Evolutionary conservation across 2,797 vertebrate species (phyloP).

Genomic region (Anisognathus igniventris): DNA sequence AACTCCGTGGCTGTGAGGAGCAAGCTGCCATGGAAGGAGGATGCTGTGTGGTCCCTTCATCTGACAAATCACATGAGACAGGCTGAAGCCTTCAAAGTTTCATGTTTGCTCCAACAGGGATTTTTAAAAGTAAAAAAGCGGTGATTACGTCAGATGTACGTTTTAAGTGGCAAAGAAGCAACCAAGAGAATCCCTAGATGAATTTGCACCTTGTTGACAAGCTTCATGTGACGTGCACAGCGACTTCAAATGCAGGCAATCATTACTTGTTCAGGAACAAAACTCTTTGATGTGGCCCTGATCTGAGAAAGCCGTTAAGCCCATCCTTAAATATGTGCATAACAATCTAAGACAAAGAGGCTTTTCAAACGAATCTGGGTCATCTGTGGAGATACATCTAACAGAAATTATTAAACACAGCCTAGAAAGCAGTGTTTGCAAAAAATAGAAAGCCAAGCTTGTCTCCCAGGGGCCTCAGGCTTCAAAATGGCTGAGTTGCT

Average conservation of each 20-base stretch:
- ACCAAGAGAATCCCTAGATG: slow-evolving; percentile 8
- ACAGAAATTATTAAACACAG: slow-evolving; percentile 11
- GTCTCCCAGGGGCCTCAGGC: not conserved
- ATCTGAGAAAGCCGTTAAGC: slow-evolving; percentile 30
- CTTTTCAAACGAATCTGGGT: slow-evolving; percentile 39
- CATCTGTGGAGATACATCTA: slow-evolving; percentile 1
- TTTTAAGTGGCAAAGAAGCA: slow-evolving; percentile 2
- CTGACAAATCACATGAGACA: not conserved
- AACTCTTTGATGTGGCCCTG: slow-evolving; percentile 6
- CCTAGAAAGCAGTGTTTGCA: not conserved
- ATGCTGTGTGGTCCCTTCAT: not conserved
- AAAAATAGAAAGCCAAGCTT: not conserved
- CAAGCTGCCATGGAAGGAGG: not conserved
- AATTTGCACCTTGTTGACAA: slow-evolving; percentile 6
- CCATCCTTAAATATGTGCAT: slow-evolving; percentile 33
- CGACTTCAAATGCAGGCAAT: not conserved
- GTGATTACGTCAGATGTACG: not conserved
- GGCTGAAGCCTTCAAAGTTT: not conserved
- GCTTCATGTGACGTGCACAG: not conserved
- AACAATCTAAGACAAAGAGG: slow-evolving; percentile 33
- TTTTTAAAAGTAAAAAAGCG: not conserved
- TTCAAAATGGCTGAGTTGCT: slow-evolving; percentile 1
- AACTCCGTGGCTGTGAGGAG: not conserved
- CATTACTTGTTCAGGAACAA: not conserved
- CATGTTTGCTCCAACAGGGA: not conserved